phyloP scores from a whole-genome alignment of 2,888 invertebrate species.

The Elmis aenea region DNA sequence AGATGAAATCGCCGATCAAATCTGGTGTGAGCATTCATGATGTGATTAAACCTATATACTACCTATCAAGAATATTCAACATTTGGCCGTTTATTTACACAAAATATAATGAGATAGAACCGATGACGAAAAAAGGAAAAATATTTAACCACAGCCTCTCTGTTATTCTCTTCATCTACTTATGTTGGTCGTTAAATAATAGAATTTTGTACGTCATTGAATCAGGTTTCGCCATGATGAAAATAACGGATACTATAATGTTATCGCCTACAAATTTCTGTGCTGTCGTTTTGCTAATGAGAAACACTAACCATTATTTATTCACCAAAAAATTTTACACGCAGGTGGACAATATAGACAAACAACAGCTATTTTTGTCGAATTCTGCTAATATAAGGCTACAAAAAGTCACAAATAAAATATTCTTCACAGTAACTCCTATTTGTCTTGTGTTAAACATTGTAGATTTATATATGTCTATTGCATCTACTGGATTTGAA shows the following conservation, averaged over 20 bases:
- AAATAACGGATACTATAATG: neutral
- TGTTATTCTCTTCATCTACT: neutral
- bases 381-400: too few relatives aligned
- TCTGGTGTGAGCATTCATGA: conserved; percentile 1
- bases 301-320: neutral
- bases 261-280: neutral
- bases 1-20: neutral
- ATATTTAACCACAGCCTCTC: too few relatives aligned
- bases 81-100: conserved; percentile 3
- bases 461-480: too few relatives aligned
- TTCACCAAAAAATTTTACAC: neutral
- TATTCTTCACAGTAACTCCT: too few relatives aligned
- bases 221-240: neutral
- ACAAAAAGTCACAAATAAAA: too few relatives aligned
- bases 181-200: conserved; percentile 1
- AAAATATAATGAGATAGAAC: neutral
- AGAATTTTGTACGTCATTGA: neutral
- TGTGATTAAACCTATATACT: conserved; percentile 3
- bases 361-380: neutral
- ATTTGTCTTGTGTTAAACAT: too few relatives aligned
- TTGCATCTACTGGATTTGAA: too few relatives aligned
- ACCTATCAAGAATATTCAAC: neutral
- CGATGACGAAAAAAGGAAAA: neutral
- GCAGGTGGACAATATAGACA: neutral
- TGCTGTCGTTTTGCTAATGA: neutral